Evolutionary conservation across 1,140 invertebrate species (phyloP).

Genomic region (Drosophila ohnishii): DNA sequence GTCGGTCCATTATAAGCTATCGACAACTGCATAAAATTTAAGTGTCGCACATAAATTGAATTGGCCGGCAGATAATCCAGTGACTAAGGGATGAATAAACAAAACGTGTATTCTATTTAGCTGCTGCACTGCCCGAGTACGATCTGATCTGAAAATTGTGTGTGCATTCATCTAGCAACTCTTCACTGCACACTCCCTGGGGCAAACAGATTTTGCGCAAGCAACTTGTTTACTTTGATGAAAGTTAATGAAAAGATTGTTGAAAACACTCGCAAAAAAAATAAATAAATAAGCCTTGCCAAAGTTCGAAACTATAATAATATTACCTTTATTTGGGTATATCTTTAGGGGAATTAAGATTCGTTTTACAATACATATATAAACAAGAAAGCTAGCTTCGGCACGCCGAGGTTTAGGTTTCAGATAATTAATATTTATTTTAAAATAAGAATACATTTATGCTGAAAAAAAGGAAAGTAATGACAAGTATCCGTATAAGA

Average conservation of each 20-base stretch:
- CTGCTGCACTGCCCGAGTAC: neutral
- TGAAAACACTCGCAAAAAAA: neutral
- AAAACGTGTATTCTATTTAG: slow-evolving; percentile 17
- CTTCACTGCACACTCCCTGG: neutral
- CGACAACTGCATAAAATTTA: slow-evolving; percentile 69
- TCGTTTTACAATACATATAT: no score
- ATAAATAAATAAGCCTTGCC: neutral
- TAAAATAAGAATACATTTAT: no score
- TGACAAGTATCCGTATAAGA: no score
- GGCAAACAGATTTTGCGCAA: neutral
- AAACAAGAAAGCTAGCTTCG: no score
- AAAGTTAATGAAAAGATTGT: neutral
- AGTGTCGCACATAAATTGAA: slow-evolving; percentile 54
- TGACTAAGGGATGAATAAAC: slow-evolving; percentile 14
- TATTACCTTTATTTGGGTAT: neutral
- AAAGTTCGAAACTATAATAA: neutral
- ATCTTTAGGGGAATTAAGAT: neutral
- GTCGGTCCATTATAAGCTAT: slow-evolving; percentile 45
- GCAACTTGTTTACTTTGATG: no score
- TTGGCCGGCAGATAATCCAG: slow-evolving; percentile 22
- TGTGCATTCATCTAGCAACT: neutral
- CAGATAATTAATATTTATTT: no score
- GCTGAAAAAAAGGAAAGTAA: no score
- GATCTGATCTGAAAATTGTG: neutral
- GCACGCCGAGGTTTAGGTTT: no score